These are phyloP conservation scores for Drosophila yakuba DNA, from an alignment of 1,140 invertebrate species.

Conservation along the genomic window DNA sequence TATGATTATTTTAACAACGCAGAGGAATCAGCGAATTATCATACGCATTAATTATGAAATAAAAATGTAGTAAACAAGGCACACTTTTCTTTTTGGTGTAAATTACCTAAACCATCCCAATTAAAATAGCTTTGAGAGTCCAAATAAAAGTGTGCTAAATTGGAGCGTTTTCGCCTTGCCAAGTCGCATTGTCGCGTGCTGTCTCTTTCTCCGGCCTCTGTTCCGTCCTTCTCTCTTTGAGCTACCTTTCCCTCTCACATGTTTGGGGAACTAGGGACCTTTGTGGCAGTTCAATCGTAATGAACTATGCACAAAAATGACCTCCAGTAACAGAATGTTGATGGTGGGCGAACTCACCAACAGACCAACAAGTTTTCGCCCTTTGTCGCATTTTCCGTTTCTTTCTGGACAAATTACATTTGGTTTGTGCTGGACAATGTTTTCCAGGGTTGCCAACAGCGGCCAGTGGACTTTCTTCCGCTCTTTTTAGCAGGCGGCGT, in stretches of 20 bases:
- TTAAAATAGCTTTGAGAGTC: neutral
- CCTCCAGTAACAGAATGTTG: conserved; percentile 56
- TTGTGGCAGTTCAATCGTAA: conserved; percentile 76
- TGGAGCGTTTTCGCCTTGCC: conserved; percentile 36
- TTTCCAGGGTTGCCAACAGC: conserved; percentile 61
- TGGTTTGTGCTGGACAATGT: conserved; percentile 33
- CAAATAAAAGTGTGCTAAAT: conserved; percentile 36
- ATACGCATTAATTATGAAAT: no score
- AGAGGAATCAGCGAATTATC: no score
- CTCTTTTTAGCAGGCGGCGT: conserved; percentile 8
- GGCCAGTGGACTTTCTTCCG: conserved; percentile 36
- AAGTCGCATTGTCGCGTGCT: conserved; percentile 13
- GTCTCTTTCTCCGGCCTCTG: neutral
- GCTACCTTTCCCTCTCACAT: conserved; percentile 3
- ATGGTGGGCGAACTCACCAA: conserved; percentile 60
- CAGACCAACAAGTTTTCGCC: conserved; percentile 68
- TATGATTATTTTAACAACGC: no score
- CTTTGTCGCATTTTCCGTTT: conserved; percentile 16
- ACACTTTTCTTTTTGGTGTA: no score
- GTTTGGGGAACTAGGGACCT: conserved; percentile 45
- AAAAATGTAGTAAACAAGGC: no score
- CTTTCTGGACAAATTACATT: conserved; percentile 67
- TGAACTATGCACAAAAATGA: conserved; percentile 80
- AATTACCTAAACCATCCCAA: neutral
- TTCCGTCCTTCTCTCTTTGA: neutral